Base-by-base conservation (phyloP, 2,113 vertebrate genomes). In the Terrapene triunguis region DNA sequence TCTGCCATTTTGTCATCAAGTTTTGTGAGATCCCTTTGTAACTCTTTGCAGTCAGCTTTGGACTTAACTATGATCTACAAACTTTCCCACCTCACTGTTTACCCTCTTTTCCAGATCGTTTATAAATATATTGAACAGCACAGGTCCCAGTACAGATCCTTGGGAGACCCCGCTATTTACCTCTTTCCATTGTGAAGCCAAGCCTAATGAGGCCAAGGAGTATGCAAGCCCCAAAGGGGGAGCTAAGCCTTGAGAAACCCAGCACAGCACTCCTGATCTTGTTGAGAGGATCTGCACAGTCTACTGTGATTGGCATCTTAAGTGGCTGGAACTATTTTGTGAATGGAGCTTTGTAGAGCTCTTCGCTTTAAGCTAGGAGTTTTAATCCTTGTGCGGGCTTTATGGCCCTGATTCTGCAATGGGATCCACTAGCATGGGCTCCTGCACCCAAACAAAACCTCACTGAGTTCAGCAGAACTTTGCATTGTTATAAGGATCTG, bases 261-360 rank as follows among this genome's bases (percentile, higher is more conserved):
- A 82, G 27, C 25, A 80, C 29, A 44, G 21, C 1, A 0, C 38
- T 25, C n/a, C 84, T n/a, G 13, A 87, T 32, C 3, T 0, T 12
- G 54, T 48, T 65, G 10, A 69, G 59, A 83, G 14, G 14, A 32
- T 76, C 27, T 47, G 8, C 27, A 25, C 24, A 62, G 59, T 32
- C 10, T 32, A 62, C 59, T 14, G 12, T 82, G 55, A 27, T 0
- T 24, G 65, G 17, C 47, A 72, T 48, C 10, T 19, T 55, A 12
- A 78, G 82, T 11, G 35, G 44, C 51, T 9, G 21, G 65, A 82
- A 89, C 51, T 0, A 32, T 29, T 62, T 62, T 62, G 80, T 59
- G 87, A 42, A 78, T 6, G 1, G 92, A 84, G 32, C 5, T 5
- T 22, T 24, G 16, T 44, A 79, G 50, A 79, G 10, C 8, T 27